phyloP scores from a whole-genome alignment of 2,113 vertebrate species.

The Periophthalmodon schlosseri region DNA sequence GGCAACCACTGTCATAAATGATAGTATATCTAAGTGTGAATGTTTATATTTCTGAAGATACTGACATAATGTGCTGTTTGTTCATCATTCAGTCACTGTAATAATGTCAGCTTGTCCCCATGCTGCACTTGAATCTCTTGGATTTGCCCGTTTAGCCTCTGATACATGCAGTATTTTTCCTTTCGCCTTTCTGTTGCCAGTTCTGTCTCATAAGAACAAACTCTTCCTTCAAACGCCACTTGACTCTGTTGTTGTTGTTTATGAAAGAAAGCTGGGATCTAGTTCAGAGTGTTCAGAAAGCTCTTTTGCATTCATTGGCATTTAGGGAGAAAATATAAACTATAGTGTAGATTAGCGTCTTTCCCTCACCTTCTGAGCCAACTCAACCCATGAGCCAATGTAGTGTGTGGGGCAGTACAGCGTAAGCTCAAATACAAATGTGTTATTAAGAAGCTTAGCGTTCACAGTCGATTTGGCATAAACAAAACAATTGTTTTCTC shows the following conservation, averaged over 20 bases:
- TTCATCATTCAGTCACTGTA: background rate
- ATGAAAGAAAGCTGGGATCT: constrained; percentile 66
- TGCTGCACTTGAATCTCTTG: constrained; percentile 51
- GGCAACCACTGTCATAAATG: no score
- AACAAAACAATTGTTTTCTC: constrained; percentile 60
- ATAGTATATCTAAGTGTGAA: background rate
- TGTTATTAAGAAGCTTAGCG: constrained; percentile 63
- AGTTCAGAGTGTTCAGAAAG: constrained; percentile 34
- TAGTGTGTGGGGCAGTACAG: constrained; percentile 14
- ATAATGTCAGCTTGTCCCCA: constrained; percentile 19
- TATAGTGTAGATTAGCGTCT: constrained; percentile 31
- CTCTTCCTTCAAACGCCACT: constrained; percentile 53
- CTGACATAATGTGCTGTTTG: background rate
- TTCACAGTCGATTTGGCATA: constrained; percentile 62
- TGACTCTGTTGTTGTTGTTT: constrained; percentile 72
- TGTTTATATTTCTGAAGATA: background rate
- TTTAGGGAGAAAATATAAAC: constrained; percentile 69
- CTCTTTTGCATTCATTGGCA: constrained; percentile 46
- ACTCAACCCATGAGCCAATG: constrained; percentile 7
- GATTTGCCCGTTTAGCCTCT: constrained; percentile 39
- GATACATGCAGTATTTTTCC: constrained; percentile 50
- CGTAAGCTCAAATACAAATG: constrained; percentile 65
- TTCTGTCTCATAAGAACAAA: constrained; percentile 53
- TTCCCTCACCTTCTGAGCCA: constrained; percentile 35
- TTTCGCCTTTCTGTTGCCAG: constrained; percentile 48